phyloP scores from a whole-genome alignment of 1,140 invertebrate species.

The Drosophila nannoptera region DNA sequence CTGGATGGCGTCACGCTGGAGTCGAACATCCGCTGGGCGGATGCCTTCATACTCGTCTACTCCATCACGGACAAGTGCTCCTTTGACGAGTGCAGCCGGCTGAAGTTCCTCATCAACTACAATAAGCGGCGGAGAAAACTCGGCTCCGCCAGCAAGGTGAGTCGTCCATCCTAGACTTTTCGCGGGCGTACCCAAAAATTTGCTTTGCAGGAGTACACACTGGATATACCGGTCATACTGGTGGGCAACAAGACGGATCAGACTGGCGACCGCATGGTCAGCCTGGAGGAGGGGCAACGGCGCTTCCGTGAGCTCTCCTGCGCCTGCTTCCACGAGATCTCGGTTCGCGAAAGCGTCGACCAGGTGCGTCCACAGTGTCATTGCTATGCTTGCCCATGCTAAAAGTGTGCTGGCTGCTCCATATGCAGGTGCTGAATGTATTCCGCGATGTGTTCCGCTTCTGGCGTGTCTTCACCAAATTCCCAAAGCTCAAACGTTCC shows the following conservation, averaged over 20 bases:
- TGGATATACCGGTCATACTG: constrained; percentile 86
- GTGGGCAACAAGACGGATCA: constrained; percentile 91
- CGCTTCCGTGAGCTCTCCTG: constrained; percentile 89
- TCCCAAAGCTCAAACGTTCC: constrained; percentile 82
- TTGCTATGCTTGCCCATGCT: neutral
- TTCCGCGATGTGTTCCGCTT: constrained; percentile 85
- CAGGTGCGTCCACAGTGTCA: constrained; percentile 80
- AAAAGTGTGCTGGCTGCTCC: neutral
- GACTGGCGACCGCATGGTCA: constrained; percentile 87
- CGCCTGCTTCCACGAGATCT: constrained; percentile 90
- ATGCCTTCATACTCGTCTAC: constrained; percentile 91
- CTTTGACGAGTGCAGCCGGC: constrained; percentile 89
- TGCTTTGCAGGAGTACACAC: constrained; percentile 80
- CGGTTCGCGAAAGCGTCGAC: constrained; percentile 88
- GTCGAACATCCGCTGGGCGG: constrained; percentile 89
- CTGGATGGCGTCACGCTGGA: constrained; percentile 85
- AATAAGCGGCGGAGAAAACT: constrained; percentile 85
- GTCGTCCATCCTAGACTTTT: neutral
- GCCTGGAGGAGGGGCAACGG: constrained; percentile 84
- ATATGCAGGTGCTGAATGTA: constrained; percentile 82
- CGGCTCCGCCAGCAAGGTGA: constrained; percentile 79
- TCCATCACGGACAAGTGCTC: constrained; percentile 90
- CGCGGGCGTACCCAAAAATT: too few species aligned
- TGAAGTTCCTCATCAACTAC: constrained; percentile 89
- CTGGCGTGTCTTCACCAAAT: constrained; percentile 85